Base-by-base conservation (phyloP, 2,888 invertebrate genomes). In the Ectemnius lituratus region DNA sequence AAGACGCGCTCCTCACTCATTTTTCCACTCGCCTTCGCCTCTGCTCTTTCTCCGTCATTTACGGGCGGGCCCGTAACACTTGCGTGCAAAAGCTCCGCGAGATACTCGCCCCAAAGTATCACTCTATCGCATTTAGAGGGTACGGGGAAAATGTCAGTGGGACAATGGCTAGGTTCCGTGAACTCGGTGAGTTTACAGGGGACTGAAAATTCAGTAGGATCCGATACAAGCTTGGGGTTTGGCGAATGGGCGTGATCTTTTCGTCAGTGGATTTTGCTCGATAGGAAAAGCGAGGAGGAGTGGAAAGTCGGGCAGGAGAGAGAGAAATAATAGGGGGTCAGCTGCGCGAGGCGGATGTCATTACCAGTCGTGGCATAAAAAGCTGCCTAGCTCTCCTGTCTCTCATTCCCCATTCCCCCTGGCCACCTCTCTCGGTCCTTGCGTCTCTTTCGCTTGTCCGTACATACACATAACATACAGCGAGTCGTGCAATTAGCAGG, bases 261-360 rank as follows among this genome's bases (percentile, higher is more conserved):
- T 59, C 60, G 47, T 70, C 73, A 70, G 67, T 49, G 49, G 66
- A 65, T 75, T 77, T 69, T 49, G 78, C 67, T 71, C 67, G 78
- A 78, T 73, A 64, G 67, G 67, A 78, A 69, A 65, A 56, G 62
- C 61, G 58, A 20, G 65, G 20, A 11, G 27, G 58, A 11, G 28
- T 37, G 37, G 37, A 37, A 37, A 37, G 37, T 37, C 37, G 37
- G 37, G 8, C 8, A 37, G 37, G 37, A 67, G 64, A 16, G 83
- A 37, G 37, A 72, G 84, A 85, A 86, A 87, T 87, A 86, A 87
- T 85, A 71, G 85, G 78, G 83, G 87, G 83, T 87, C 85, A 87
- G 84, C 85, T 87, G 87, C 78, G 75, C 75, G 72, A 76, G 73
- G 80, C 85, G 86, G 82, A 75, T 87, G 87, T 87, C 87, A 87